Evolutionary conservation across 2,888 invertebrate genomes (phyloP), one percentile per base, ranked within the genome.

Genomic region (Synanthedon myopaeformis): DNA sequence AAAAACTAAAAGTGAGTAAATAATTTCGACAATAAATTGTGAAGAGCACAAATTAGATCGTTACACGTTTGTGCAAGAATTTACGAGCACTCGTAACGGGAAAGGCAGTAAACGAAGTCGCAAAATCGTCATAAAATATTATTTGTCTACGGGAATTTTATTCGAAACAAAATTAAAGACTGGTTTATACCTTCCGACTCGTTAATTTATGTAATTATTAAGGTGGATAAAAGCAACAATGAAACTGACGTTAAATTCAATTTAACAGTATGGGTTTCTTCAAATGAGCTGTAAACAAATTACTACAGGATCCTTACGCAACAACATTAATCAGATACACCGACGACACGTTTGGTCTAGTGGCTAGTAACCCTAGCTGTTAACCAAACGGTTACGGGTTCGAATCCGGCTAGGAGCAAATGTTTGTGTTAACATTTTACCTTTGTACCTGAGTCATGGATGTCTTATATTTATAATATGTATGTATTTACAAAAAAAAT

Each of bases 111-210:
- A 60, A 61, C 58, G 53, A 49, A 56, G 54, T 58, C 57, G 58
- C 57, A 53, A 58, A 60, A 52, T 58, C 52, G 57, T 55, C 55
- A 57, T 60, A 60, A 59, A 61, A 59, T 58, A 57, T 58, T 57
- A 13, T 49, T 49, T 49, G 49, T 49, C 49, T 23, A 14, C 49
- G 49, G 49, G 14, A 14, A 13, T 54, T 59, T 59, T 56, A 55
- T 57, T 58, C 51, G 41, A 28, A 49, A 50, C 51, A 51, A 52
- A 54, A 49, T 19, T 49, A 19, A 49, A 19, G 35, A 10, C 35
- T 35, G 35, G 45, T 3, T 45, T 45, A 45, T 45, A 45, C 45
- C 12, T 45, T 45, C 8, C 45, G 12, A n/a, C 45, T 45, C 45
- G 45, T 45, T 45, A 13, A 45, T 45, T 45, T 45, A 45, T 13